Evolutionary conservation across 2,888 invertebrate species (phyloP).

Genomic region (Cordilura impudica): DNA sequence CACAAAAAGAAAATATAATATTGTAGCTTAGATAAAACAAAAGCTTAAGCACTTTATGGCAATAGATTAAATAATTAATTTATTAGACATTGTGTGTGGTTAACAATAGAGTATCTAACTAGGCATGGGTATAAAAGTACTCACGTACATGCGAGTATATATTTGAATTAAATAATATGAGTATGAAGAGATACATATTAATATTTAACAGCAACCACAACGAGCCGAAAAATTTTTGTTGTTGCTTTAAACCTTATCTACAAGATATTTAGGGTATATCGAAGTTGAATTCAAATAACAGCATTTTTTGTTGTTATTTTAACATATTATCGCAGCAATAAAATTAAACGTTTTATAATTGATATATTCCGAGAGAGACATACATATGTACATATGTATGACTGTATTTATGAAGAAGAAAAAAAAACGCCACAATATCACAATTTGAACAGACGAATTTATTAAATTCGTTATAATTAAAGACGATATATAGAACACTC

Average conservation of each 20-base stretch:
- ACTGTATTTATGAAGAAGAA: neutral
- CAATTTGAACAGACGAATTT: too few species aligned
- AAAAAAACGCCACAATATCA: neutral
- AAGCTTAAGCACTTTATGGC: conserved; percentile 51
- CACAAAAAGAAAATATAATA: conserved; percentile 9
- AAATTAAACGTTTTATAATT: conserved; percentile 75
- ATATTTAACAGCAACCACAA: conserved; percentile 3
- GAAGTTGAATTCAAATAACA: neutral
- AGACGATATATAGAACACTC: neutral
- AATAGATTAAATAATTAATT: conserved; percentile 46
- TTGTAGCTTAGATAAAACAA: neutral
- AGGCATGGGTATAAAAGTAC: too few species aligned
- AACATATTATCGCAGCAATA: conserved; percentile 73
- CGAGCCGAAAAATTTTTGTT: neutral
- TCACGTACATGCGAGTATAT: too few species aligned
- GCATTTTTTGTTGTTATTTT: conserved; percentile 24
- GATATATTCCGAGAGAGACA: conserved; percentile 57
- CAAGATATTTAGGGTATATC: conserved; percentile 44
- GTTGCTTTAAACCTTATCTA: conserved; percentile 42
- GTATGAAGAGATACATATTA: conserved; percentile 20
- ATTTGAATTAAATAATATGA: too few species aligned
- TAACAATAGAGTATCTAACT: neutral
- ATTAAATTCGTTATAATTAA: conserved; percentile 26
- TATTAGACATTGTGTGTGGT: conserved; percentile 20
- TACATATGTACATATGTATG: conserved; percentile 33